phyloP scores from a whole-genome alignment of 2,113 vertebrate species.

The Stegostoma tigrinum region DNA sequence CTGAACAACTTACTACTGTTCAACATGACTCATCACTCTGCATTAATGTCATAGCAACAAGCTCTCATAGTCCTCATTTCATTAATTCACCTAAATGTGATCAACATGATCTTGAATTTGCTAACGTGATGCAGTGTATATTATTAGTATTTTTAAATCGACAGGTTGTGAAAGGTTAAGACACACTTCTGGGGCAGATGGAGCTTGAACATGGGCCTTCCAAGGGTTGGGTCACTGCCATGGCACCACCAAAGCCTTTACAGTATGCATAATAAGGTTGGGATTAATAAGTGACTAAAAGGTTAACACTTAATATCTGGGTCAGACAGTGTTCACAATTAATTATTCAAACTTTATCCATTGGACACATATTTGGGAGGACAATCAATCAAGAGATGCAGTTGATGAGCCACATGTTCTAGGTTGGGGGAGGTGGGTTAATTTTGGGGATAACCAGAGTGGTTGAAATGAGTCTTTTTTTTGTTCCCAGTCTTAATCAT shows the following conservation, averaged over 20 bases:
- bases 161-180: too few relatives aligned
- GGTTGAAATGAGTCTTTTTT: neutral
- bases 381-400: neutral
- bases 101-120: neutral
- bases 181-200: too few relatives aligned
- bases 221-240: too few relatives aligned
- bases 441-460: neutral
- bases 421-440: neutral
- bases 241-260: neutral
- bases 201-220: too few relatives aligned
- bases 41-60: neutral
- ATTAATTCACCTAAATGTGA: neutral
- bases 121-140: neutral
- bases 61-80: neutral
- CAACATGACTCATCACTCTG: neutral
- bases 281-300: neutral
- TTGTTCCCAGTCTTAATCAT: neutral
- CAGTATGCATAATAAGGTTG: neutral
- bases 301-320: neutral
- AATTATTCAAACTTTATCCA: neutral
- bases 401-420: neutral
- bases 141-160: neutral
- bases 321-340: neutral
- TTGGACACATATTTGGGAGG: neutral
- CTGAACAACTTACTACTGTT: neutral